Conservation (phyloP, 2,113 vertebrate species). For the Lepidothrix coronata region DNA sequence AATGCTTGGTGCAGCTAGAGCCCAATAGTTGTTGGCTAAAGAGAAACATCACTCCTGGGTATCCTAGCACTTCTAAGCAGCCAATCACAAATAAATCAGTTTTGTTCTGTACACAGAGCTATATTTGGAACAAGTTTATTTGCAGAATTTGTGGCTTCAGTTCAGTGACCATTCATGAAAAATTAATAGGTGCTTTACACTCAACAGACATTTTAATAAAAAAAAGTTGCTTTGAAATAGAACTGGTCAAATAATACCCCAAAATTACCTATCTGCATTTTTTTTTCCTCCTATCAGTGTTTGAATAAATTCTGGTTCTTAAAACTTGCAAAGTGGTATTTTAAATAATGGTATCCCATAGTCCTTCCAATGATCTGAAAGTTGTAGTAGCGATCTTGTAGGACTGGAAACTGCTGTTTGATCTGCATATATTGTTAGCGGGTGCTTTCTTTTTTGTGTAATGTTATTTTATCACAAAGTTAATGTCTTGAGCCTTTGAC, state of each 20-base stretch:
- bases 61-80: not conserved
- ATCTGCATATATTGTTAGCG: not conserved
- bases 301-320: not conserved
- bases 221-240: not conserved
- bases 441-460: accelerated
- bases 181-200: not conserved
- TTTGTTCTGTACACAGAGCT: not conserved
- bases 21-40: not conserved
- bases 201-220: not conserved
- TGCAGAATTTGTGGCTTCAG: not conserved
- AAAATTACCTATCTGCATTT: not conserved
- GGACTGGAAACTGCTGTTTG: not conserved
- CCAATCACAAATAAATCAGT: not conserved
- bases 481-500: not conserved
- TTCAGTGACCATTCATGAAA: not conserved
- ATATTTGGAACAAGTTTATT: not conserved
- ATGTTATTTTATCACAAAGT: not conserved
- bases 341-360: not conserved
- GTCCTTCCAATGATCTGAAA: not conserved
- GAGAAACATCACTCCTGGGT: not conserved
- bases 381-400: not conserved
- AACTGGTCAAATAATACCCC: not conserved
- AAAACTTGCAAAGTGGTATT: not conserved
- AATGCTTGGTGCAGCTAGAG: not conserved
- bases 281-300: not conserved